Evolutionary conservation across 2,113 vertebrate species (phyloP), one percentile per base, ranked within the genome.

Genomic region (Condylura cristata): DNA sequence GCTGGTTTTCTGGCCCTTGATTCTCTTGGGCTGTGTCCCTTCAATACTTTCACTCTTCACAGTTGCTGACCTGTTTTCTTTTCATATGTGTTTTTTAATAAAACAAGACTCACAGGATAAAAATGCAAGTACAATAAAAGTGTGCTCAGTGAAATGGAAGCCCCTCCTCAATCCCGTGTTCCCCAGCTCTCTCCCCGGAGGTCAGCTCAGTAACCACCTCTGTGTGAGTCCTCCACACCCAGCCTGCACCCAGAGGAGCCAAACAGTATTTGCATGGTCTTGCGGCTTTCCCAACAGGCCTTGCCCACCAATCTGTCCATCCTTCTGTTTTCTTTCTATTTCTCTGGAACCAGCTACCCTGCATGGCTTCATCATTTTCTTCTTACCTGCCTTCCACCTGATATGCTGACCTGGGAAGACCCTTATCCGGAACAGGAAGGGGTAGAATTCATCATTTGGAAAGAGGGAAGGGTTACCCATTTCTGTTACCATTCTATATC

Each of bases 401-500:
- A 58, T 34, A 74, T 68, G 12, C 32, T 89, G 60, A 81, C 78
- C 39, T 78, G 53, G 32, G 30, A 89, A 85, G 82, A 85, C 44
- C 60, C 30, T 85, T 58, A 81, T 53, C 30, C 84, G 66, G 63
- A 86, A 70, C n/a, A 90, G 60, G 30, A 75, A 96, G 84, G 66
- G 83, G 32, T 91, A 79, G 56, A 90, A 93, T 60, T 65, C 1
- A 93, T 81, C 48, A 93, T 71, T 93, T 90, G 84, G 72, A 72
- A 79, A 86, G 44, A 95, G 22, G 22, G 93, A 91, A 79, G 0
- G 51, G 51, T 79, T 94, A 83, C 70, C 87, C 75, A 78, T 84
- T 91, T 91, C 84, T 95, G 34, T 91, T 95, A 94, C 30, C n/a
- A 85, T 76, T 91, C 60, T 78, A 34, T 96, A 93, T 74, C 89